These are phyloP conservation scores for Leptinotarsa peninsularis DNA, from an alignment of 2,888 invertebrate genomes.

Conservation along the genomic window DNA sequence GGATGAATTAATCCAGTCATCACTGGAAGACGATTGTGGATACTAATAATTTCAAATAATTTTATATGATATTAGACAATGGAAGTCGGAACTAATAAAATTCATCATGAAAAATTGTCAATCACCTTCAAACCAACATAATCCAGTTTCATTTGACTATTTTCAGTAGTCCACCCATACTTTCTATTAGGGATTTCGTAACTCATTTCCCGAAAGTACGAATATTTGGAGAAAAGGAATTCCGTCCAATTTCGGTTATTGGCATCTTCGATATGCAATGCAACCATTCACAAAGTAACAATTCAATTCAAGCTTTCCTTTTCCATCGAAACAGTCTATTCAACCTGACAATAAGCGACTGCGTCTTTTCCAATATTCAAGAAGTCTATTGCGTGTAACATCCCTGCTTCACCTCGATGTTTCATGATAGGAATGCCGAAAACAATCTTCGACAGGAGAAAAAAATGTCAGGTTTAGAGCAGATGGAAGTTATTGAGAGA, in stretches of 20 bases:
- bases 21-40: too few relatives aligned
- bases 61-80: too few relatives aligned
- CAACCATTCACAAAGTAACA: background rate
- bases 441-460: background rate
- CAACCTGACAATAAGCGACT: background rate
- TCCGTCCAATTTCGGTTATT: background rate
- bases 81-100: too few relatives aligned
- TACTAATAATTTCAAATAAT: too few relatives aligned
- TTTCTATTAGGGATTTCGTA: background rate
- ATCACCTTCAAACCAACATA: too few relatives aligned
- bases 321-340: background rate
- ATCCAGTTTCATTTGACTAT: too few relatives aligned
- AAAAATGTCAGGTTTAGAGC: background rate
- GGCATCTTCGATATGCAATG: background rate
- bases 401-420: background rate
- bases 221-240: background rate
- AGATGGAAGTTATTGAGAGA: background rate
- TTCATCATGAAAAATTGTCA: too few relatives aligned
- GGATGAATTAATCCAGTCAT: too few relatives aligned
- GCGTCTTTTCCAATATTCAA: background rate
- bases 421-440: background rate
- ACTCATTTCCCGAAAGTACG: background rate
- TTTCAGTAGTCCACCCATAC: too few relatives aligned
- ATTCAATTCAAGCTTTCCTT: background rate
- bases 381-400: background rate